Evolutionary conservation across 2,113 vertebrate genomes (phyloP).

Genomic region (Chloropsis cyanopogon): DNA sequence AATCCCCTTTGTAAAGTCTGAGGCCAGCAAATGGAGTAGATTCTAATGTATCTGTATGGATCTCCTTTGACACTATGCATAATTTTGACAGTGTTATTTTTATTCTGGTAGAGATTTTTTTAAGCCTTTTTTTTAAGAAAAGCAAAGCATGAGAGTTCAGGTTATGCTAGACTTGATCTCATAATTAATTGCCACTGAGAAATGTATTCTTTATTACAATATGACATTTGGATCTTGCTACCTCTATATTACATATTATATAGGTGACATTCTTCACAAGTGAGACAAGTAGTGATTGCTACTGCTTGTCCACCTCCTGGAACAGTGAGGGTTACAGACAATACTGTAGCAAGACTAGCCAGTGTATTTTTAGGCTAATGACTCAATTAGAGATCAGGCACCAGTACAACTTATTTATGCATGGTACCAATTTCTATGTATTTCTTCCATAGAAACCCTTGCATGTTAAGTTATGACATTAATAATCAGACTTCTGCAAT

Average conservation of each 20-base stretch:
- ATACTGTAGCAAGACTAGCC: slow-evolving; percentile 27
- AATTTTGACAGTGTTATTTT: neutral
- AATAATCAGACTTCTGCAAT: neutral
- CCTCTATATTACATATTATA: neutral
- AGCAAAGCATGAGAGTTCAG: neutral
- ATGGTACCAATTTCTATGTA: slow-evolving; percentile 19
- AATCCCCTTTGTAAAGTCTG: neutral
- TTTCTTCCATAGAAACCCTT: slow-evolving; percentile 16
- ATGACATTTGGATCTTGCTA: neutral
- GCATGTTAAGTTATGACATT: neutral
- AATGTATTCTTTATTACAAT: neutral
- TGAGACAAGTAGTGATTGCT: slow-evolving; percentile 10
- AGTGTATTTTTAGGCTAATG: slow-evolving; percentile 66
- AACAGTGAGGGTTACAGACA: slow-evolving; percentile 47
- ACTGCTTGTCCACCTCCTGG: slow-evolving; percentile 14
- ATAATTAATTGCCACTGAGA: slow-evolving; percentile 6
- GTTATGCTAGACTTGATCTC: slow-evolving; percentile 1
- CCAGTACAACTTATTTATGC: slow-evolving; percentile 29
- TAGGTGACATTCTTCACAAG: neutral
- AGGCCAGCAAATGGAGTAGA: neutral
- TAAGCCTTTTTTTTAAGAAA: neutral
- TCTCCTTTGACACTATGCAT: neutral
- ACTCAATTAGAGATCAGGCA: slow-evolving; percentile 37
- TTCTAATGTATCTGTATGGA: neutral
- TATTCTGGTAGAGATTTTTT: neutral